Evolutionary conservation across 2,888 invertebrate genomes (phyloP).

Genomic region (Clanis bilineata): DNA sequence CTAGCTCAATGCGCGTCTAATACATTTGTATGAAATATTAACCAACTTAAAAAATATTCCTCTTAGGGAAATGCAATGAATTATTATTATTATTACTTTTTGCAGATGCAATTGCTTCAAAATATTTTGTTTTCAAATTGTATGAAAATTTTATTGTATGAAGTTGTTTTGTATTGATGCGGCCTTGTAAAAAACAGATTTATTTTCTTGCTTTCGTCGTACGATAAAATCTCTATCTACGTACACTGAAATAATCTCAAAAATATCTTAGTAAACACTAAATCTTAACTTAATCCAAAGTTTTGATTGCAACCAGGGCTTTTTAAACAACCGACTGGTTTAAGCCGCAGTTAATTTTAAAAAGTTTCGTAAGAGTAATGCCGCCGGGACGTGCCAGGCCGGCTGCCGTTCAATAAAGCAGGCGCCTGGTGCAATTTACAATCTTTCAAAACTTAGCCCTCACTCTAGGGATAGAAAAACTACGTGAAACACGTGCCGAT

Average conservation of each 20-base stretch:
- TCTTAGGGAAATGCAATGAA: too few relatives aligned
- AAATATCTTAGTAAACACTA: not conserved
- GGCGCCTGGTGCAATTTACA: constrained; percentile 68
- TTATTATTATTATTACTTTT: too few relatives aligned
- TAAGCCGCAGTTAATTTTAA: constrained; percentile 28
- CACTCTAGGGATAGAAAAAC: constrained; percentile 23
- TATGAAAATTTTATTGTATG: too few relatives aligned
- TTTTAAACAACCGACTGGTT: constrained; percentile 24
- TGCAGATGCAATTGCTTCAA: too few relatives aligned
- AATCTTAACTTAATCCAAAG: not conserved
- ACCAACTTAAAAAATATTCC: too few relatives aligned
- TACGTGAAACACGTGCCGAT: not conserved
- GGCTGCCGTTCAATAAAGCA: constrained; percentile 52
- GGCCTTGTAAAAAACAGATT: not conserved
- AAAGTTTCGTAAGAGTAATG: constrained; percentile 41
- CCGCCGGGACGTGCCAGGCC: constrained; percentile 38
- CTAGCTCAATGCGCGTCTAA: too few relatives aligned
- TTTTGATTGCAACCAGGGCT: not conserved
- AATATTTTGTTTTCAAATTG: too few relatives aligned
- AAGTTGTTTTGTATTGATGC: too few relatives aligned
- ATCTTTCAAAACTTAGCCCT: constrained; percentile 61
- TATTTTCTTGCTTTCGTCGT: too few relatives aligned
- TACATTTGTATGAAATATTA: too few relatives aligned
- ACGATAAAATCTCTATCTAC: too few relatives aligned
- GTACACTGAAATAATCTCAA: too few relatives aligned